phyloP scores from a whole-genome alignment of 2,113 vertebrate species.

The Narcine bancroftii region DNA sequence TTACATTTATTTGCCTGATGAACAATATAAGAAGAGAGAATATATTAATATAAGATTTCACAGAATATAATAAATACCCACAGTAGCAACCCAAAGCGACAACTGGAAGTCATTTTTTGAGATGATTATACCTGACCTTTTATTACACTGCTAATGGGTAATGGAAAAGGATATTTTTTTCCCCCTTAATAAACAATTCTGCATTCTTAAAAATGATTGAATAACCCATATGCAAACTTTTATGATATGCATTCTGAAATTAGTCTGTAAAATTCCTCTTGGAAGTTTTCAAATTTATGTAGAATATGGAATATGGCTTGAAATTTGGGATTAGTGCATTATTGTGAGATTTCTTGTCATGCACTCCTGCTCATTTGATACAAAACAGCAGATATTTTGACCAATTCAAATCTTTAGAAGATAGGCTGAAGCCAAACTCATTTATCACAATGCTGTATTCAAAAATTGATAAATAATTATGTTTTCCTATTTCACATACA shows the following conservation, averaged over 20 bases:
- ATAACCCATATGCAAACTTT: background rate
- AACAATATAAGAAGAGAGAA: too few relatives aligned
- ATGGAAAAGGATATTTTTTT: background rate
- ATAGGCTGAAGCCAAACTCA: too few relatives aligned
- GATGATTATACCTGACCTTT: background rate
- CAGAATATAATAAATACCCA: background rate
- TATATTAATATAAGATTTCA: background rate
- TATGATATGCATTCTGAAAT: background rate
- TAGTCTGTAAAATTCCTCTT: background rate
- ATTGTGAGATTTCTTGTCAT: too few relatives aligned
- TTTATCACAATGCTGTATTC: too few relatives aligned
- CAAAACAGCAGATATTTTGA: too few relatives aligned
- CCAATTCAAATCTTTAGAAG: too few relatives aligned
- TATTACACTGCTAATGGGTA: background rate
- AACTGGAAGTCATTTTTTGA: background rate
- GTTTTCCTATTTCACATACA: too few relatives aligned
- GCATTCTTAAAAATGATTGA: background rate
- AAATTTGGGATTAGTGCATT: too few relatives aligned
- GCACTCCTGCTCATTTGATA: too few relatives aligned
- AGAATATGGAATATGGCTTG: too few relatives aligned
- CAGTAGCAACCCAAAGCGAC: background rate
- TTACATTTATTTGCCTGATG: too few relatives aligned
- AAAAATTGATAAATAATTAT: too few relatives aligned
- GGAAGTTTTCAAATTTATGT: background rate
- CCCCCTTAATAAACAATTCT: background rate